Percentiles rank a stretch among this genome's conserved stretches.
Evolutionary conservation across 2,113 vertebrate genomes (phyloP).

Genomic region (Crotalus horridus): DNA sequence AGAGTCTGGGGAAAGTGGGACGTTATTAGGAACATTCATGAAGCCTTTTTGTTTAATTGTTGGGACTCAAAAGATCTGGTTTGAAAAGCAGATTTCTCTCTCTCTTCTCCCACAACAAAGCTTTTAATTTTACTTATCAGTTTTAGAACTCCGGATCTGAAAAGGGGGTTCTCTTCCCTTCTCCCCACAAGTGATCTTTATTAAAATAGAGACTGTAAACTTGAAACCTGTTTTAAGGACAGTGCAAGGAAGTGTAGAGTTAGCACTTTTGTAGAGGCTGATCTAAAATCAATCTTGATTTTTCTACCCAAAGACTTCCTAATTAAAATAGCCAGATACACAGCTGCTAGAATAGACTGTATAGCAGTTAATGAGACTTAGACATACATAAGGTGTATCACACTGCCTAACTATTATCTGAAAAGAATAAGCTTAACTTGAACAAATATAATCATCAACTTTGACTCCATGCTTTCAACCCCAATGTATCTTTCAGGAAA

Average conservation of each 20-base stretch:
- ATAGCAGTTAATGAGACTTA: background rate
- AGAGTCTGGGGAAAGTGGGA: too few species aligned
- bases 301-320: background rate
- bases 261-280: background rate
- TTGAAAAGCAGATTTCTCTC: background rate
- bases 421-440: conserved; percentile 27
- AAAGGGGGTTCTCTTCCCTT: background rate
- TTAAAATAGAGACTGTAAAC: background rate
- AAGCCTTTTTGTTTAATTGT: background rate
- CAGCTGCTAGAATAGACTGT: background rate
- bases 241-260: background rate
- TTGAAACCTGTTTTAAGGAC: background rate
- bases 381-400: too few species aligned
- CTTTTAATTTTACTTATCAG: background rate
- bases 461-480: background rate
- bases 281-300: background rate
- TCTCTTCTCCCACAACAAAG: background rate
- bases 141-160: background rate
- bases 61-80: background rate
- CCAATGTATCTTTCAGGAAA: background rate
- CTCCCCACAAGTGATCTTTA: background rate
- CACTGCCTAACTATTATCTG: background rate
- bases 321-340: background rate
- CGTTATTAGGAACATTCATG: background rate
- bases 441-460: conserved; percentile 18